A percentile compares a stretch with the other conserved stretches of the same genome.
phyloP scores from a whole-genome alignment of 2,888 invertebrate species.

The Margaritifera margaritifera region DNA sequence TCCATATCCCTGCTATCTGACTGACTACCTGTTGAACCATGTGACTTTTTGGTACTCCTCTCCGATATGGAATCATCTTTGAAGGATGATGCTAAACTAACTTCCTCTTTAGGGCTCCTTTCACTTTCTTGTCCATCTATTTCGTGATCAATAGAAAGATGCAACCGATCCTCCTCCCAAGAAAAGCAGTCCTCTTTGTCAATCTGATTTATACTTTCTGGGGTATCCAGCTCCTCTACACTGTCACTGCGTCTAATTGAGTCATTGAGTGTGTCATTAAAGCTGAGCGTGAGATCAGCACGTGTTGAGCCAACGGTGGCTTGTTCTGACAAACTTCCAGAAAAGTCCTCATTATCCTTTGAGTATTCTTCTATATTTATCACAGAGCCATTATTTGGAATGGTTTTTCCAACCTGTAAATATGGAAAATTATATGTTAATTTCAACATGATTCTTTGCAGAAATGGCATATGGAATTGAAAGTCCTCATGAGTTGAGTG shows the following conservation, averaged over 20 bases:
- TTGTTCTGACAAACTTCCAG: constrained; percentile 18
- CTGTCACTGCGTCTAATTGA: constrained; percentile 25
- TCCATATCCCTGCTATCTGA: not conserved
- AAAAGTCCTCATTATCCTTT: constrained; percentile 31
- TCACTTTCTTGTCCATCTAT: constrained; percentile 27
- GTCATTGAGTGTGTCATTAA: constrained; percentile 15
- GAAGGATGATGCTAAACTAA: constrained; percentile 34
- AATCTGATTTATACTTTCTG: constrained; percentile 64
- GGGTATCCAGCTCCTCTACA: constrained; percentile 63
- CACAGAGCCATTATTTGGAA: constrained; percentile 47
- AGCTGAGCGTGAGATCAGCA: constrained; percentile 32
- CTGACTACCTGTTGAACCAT: not conserved
- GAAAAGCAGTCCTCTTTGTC: constrained; percentile 67
- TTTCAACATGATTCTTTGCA: not conserved
- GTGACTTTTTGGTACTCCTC: not conserved
- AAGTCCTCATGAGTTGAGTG: too few species aligned
- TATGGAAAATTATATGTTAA: not conserved
- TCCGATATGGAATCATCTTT: constrained; percentile 28
- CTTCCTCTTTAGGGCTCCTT: constrained; percentile 11
- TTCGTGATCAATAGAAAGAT: constrained; percentile 54
- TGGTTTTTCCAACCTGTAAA: constrained; percentile 40
- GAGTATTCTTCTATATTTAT: constrained; percentile 47
- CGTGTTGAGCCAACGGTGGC: constrained; percentile 20
- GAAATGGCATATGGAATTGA: too few species aligned
- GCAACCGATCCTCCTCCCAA: constrained; percentile 66